Evolutionary conservation across 1,140 invertebrate genomes (phyloP), one percentile per base, ranked within the genome.

Genomic region (Myzus persicae): DNA sequence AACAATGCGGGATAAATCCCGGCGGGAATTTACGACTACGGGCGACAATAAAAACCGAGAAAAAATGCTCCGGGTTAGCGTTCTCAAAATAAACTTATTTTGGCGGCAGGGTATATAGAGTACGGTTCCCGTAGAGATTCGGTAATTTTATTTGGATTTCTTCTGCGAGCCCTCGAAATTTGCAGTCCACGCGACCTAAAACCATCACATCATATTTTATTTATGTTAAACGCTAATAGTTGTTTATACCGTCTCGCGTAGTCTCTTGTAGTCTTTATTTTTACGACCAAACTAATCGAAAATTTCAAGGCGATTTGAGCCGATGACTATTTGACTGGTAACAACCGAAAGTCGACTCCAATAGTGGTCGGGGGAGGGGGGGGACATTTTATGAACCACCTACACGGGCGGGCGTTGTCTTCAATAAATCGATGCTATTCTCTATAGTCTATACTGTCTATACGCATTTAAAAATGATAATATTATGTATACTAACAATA

Each of bases 1-100:
- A 93, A 93, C 91, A 93, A 85, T 54, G 91, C 67, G 90, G 76
- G 81, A 85, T 93, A 93, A 93, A 85, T 93, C 91, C 91, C 91
- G 36, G 54, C 91, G 91, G 91, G 76, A 93, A 93, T 93, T 93
- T 93, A 93, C 81, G 91, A 93, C 48, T 85, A 84, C 22, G 44
- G 76, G 91, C 67, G 91, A 92, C 91, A 93, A 84, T 93, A 85
- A 93, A 93, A 93, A 93, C 91, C 5, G 54, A 67, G 54, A 90
- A 90, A 90, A 90, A 67, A 90, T 67, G 24, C 54, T 90, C 51
- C 38, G 46, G 46, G 88, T 89, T 51, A 36, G 31, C 22, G 82
- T 89, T 89, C 88, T 54, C 40, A 18, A 54, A 67, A 40, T 90
- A 90, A 90, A 90, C 51, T 67, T 42, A 90, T 67, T 90, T 90